Evolutionary conservation across 2,888 invertebrate species (phyloP), one percentile per base, ranked within the genome.

Genomic region (Erebia palarica): DNA sequence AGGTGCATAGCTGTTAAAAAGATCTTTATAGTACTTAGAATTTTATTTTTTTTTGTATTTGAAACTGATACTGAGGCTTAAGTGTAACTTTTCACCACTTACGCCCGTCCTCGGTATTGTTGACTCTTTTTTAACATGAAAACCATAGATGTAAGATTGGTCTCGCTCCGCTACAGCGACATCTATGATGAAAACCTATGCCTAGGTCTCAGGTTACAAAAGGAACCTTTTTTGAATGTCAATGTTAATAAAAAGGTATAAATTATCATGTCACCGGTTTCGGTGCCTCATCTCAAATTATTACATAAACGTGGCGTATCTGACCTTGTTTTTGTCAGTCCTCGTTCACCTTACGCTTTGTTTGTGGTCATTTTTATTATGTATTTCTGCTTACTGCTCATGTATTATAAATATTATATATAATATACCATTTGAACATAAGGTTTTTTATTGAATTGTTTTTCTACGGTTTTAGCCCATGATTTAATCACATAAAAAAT

Each of bases 271-370:
- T 74, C 73, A 70, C 76, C 64, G 64, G 65, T 69, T 73, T 74
- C 72, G 71, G 72, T 71, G 76, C 70, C 75, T 78, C 74, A 77
- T 78, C 79, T 78, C 77, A 78, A 82, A 82, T 77, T 83, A 80
- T 87, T 86, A 89, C 81, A 82, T 87, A 83, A 88, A 81, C 81
- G 77, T 80, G 77, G 70, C 73, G 77, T 69, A 70, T 73, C 76
- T 79, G 82, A 81, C 86, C 87, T 88, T 84, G 82, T 81, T 77
- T 75, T 74, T 67, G 75, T 78, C 74, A 75, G 79, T 81, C 77
- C 77, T 77, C 73, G 76, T 69, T 78, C 81, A 80, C 79, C 80
- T 83, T 78, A 80, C 71, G 73, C 72, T 76, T 75, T 72, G 75
- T 79, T 75, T 74, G 75, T 74, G 75, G 72, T 76, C 75, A 75